Conservation (phyloP, 1,140 invertebrate genomes). For the Ceratina japonica region DNA sequence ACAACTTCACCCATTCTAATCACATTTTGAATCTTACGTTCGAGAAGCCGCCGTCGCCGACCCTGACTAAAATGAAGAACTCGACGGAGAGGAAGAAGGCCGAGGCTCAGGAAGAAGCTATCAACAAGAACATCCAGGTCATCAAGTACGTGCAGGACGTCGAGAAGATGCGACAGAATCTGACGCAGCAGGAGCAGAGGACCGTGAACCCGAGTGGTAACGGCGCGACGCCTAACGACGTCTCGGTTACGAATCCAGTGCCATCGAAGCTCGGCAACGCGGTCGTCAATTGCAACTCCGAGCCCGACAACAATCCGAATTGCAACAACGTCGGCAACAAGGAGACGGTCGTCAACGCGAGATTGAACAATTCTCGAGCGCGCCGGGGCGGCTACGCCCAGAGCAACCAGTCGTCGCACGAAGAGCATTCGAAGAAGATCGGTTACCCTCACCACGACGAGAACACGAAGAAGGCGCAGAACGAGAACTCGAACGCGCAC, state of each 20-base stretch:
- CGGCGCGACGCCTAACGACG: slow-evolving; percentile 59
- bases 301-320: slow-evolving; percentile 50
- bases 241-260: slow-evolving; percentile 41
- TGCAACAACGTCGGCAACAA: slow-evolving; percentile 50
- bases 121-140: slow-evolving; percentile 73
- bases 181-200: slow-evolving; percentile 60
- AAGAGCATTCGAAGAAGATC: slow-evolving; percentile 51
- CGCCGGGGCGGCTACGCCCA: slow-evolving; percentile 64
- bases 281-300: slow-evolving; percentile 48
- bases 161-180: slow-evolving; percentile 70
- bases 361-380: slow-evolving; percentile 59
- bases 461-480: slow-evolving; percentile 52
- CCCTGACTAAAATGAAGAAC: slow-evolving; percentile 70
- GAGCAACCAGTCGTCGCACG: slow-evolving; percentile 41
- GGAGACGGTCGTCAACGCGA: slow-evolving; percentile 53
- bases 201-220: slow-evolving; percentile 32
- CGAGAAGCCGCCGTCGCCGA: slow-evolving; percentile 72
- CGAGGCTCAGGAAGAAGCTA: slow-evolving; percentile 72
- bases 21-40: slow-evolving; percentile 67
- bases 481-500: slow-evolving; percentile 22
- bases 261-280: slow-evolving; percentile 59
- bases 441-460: slow-evolving; percentile 45
- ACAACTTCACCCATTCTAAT: slow-evolving; percentile 66
- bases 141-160: slow-evolving; percentile 76
- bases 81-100: slow-evolving; percentile 70